Evolutionary conservation across 2,797 vertebrate species (phyloP), one percentile per base, ranked within the genome.

Genomic region (Galago senegalensis): DNA sequence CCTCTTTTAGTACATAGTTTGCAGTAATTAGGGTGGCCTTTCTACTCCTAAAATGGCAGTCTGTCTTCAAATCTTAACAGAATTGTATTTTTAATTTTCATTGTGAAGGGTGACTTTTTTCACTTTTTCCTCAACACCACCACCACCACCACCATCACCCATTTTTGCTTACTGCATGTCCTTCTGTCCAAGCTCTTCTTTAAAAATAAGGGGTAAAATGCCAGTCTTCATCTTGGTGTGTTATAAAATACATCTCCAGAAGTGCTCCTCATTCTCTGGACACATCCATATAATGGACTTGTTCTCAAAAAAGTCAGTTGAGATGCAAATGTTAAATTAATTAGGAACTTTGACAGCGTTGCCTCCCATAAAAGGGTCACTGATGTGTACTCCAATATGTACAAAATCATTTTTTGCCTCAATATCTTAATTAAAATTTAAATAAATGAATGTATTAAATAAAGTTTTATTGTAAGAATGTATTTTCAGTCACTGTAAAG

Each of bases 351-450:
- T 27, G 16, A 75, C 40, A 65, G 0, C 72, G 23, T 73, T 65
- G 14, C 37, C 72, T 25, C 10, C 34, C 69, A 37, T 14, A 2
- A 2, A 77, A 58, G 89, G 29, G 25, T 61, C 84, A 27, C 83
- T 23, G 11, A 20, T 18, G 8, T n/a, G 31, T 80, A 1, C 53
- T 56, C 43, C 13, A 37, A 31, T 65, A 9, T 89, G 34, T 27
- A 82, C 37, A 70, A 37, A 49, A 69, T 91, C 73, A 75, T 82
- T 73, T 81, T 93, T 80, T 89, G 46, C 72, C 34, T 91, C 65
- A 27, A 16, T 77, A n/a, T 95, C 93, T 93, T 86, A 77, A 89
- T 86, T 87, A 29, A 93, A 31, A 10, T 70, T 94, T 82, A 96
- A 87, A 69, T 86, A 69, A 88, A 37, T 70, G 81, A 72, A 49